phyloP scores from a whole-genome alignment of 2,888 invertebrate species.

The Agapostemon virescens region DNA sequence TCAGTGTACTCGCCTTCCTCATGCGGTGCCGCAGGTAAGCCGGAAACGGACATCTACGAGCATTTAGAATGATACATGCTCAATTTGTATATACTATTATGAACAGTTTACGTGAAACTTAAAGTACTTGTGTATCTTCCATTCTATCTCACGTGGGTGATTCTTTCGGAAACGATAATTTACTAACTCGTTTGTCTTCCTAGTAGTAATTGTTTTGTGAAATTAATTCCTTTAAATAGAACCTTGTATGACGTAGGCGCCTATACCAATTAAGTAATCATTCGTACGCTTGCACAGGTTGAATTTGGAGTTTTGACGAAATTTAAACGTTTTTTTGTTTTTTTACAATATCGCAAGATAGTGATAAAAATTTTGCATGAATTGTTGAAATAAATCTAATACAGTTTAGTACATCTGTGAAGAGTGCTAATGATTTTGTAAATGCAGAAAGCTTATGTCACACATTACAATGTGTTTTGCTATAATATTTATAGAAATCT shows the following conservation, averaged over 20 bases:
- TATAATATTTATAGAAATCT: constrained; percentile 10
- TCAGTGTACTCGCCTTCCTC: constrained; percentile 86
- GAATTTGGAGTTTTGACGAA: neutral
- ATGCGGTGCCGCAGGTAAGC: constrained; percentile 84
- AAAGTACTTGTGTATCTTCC: constrained; percentile 34
- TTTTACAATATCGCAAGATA: neutral
- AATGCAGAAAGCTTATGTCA: constrained; percentile 31
- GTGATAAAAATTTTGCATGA: neutral
- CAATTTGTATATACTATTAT: constrained; percentile 61
- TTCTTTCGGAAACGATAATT: constrained; percentile 40
- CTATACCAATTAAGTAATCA: constrained; percentile 20
- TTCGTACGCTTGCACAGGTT: neutral
- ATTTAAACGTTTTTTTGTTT: neutral
- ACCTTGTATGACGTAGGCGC: constrained; percentile 20
- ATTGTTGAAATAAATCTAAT: neutral
- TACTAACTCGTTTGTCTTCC: constrained; percentile 58
- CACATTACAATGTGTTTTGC: constrained; percentile 32
- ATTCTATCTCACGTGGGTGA: constrained; percentile 30
- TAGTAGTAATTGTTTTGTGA: constrained; percentile 49
- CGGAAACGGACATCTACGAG: constrained; percentile 81
- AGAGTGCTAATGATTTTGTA: constrained; percentile 1
- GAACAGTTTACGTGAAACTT: constrained; percentile 37
- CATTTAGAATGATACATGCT: constrained; percentile 81
- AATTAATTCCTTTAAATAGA: constrained; percentile 46
- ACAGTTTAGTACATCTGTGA: neutral